Percentiles rank a stretch among this genome's conserved stretches.
phyloP scores from a whole-genome alignment of 2,113 vertebrate species.

The human region GRCh38 chr6:3382001-3382500 shows the following conservation, averaged over 20 bases:
- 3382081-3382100: neutral
- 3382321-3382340: neutral
- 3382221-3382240: neutral
- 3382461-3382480: neutral
- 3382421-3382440: neutral
- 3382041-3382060: rapidly evolving
- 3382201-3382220: neutral
- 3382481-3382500: no score
- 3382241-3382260: neutral
- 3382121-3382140: neutral
- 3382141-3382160: no score
- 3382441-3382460: neutral
- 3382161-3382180: neutral
- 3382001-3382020: neutral
- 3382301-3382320: neutral
- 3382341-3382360: rapidly evolving
- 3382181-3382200: neutral
- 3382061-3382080: neutral
- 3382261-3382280: neutral
- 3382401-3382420: neutral
- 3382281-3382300: neutral
- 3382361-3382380: neutral
- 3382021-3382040: neutral
- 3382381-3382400: neutral
- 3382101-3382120: no score